Base-by-base conservation (phyloP, 2,113 vertebrate genomes). In the Fulica atra region DNA sequence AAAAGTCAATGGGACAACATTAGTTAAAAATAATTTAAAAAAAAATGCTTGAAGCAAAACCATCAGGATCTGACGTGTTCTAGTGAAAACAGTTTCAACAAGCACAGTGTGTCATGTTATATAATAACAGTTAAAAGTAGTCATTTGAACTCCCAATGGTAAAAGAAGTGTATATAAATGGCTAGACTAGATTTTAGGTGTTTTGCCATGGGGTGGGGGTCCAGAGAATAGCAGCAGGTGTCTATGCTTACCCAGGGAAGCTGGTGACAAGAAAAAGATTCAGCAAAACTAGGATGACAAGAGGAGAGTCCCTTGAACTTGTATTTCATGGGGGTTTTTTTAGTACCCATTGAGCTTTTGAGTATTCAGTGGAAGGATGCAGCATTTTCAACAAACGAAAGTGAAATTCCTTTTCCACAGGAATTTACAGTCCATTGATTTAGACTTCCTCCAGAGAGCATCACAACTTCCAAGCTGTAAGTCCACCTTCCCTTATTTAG, bases 371-470 rank as follows among this genome's bases (percentile, higher is more conserved):
- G 51, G 26, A 61, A 88, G 80, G 10, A 4, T 33, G 33, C 7
- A 81, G 8, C 19, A 56, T 46, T 54, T 92, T 78, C 28, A 63
- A 11, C 25, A 57, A 31, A 20, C 2, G 4, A 59, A 46, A 69
- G 13, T 46, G 33, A 77, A 10, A 35, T 13, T 4, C 25, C 10
- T 16, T 2, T 64, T 85, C 56, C 35, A 53, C 13, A 12, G 35
- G 51, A 57, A 29, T 71, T 13, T 13, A 8, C 3, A 9, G 17
- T 40, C 42, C 56, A 21, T 53, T 0, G 0, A 8, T 44, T 9
- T 60, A n/a, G 36, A n/a, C 2, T 86, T 56, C 26, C 19, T 84
- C n/a, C 60, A 66, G n/a, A 84, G 14, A 89, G 12, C 13, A 64
- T 10, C n/a, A 42, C 0, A 5, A 18, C 28, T 63, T 78, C 29